Percentiles rank a stretch among this genome's conserved stretches.
These are phyloP conservation scores for Hydriomena furcata DNA, from an alignment of 2,888 invertebrate species.

Conservation along the genomic window DNA sequence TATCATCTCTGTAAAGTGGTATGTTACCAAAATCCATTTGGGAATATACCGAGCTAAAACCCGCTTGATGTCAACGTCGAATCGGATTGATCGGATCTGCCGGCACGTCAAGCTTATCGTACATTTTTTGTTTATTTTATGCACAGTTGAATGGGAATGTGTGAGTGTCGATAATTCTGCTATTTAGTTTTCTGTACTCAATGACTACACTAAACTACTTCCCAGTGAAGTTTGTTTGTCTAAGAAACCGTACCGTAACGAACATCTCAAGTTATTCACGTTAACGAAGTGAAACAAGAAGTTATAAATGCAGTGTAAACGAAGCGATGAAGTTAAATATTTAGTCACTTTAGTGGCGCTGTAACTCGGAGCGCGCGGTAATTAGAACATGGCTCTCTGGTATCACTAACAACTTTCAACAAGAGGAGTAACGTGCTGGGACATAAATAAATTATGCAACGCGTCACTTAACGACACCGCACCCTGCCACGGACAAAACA, in stretches of 20 bases:
- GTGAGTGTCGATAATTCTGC: not conserved
- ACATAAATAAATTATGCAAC: slow-evolving; percentile 80
- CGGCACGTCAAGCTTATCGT: slow-evolving; percentile 35
- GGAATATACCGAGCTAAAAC: slow-evolving; percentile 53
- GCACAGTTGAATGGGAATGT: slow-evolving; percentile 11
- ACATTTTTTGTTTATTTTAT: slow-evolving; percentile 25
- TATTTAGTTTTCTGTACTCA: not conserved
- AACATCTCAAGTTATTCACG: slow-evolving; percentile 14
- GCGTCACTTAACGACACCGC: slow-evolving; percentile 64
- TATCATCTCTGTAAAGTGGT: slow-evolving; percentile 52
- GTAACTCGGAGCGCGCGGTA: slow-evolving; percentile 29
- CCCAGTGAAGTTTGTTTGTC: no score
- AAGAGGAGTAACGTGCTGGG: slow-evolving; percentile 69
- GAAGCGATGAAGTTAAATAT: slow-evolving; percentile 31
- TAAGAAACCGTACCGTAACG: not conserved
- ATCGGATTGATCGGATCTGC: slow-evolving; percentile 60
- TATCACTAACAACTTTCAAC: slow-evolving; percentile 57
- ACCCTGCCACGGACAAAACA: slow-evolving; percentile 31
- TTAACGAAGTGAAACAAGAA: slow-evolving; percentile 23
- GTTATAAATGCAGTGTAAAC: slow-evolving; percentile 26
- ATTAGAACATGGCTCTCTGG: slow-evolving; percentile 44
- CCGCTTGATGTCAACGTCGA: slow-evolving; percentile 54
- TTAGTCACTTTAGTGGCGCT: slow-evolving; percentile 31
- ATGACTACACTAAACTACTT: not conserved
- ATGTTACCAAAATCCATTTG: slow-evolving; percentile 69